Evolutionary conservation across 2,797 vertebrate genomes (phyloP).

Genomic region (Helarctos malayanus): DNA sequence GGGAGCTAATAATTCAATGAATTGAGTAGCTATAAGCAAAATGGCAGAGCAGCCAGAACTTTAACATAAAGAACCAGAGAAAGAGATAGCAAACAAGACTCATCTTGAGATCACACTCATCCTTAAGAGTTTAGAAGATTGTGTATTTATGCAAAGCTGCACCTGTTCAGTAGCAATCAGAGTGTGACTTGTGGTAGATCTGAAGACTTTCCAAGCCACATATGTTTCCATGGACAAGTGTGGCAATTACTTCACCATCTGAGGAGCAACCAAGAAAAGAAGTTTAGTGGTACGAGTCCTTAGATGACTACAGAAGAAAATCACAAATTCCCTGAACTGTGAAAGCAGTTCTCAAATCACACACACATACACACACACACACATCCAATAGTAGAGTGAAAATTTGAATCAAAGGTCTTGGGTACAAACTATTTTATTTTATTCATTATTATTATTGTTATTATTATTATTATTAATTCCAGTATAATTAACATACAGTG

Average conservation of each 20-base stretch:
- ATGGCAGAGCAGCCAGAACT: background rate
- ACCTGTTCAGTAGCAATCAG: background rate
- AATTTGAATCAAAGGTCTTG: background rate
- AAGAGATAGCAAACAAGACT: background rate
- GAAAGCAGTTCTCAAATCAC: background rate
- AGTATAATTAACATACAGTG: background rate
- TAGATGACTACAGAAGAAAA: background rate
- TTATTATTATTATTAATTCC: background rate
- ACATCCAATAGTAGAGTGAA: background rate
- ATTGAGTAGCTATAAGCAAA: background rate
- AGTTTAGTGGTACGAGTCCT: background rate
- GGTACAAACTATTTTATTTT: background rate
- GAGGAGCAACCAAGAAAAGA: background rate
- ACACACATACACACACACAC: background rate
- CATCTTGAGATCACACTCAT: background rate
- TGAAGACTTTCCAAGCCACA: background rate
- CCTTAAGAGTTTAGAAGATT: background rate
- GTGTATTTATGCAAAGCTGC: background rate
- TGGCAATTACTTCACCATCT: background rate
- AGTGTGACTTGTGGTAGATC: background rate
- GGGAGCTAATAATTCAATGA: background rate
- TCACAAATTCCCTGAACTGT: background rate
- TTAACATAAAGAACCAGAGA: background rate
- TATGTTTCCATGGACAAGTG: background rate
- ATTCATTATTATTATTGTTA: background rate